Base-by-base conservation (phyloP, 2,113 vertebrate species). In the Syngnathoides biaculeatus region DNA sequence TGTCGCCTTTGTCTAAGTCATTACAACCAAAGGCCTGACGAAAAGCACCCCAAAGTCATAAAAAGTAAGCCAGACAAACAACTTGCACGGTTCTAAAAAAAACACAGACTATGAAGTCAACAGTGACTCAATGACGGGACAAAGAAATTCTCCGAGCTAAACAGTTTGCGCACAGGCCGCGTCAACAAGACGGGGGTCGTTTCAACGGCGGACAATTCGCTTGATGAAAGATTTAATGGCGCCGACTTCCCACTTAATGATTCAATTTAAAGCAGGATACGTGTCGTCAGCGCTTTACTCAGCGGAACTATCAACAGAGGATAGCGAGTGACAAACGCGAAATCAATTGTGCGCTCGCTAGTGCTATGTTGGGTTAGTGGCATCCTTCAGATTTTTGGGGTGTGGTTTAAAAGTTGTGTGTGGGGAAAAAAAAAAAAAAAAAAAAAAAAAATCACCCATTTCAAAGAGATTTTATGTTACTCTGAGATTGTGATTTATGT, bases 1-100 rank as follows among this genome's bases (percentile, higher is more conserved):
- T 26, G 17, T 66, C 53, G 73, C 63, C 20, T 24, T n/a, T 12
- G 38, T 47, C 43, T 35, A 50, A 61, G 68, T 58, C 26, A 48
- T 20, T 57, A n/a, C 7, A 17, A 38, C 6, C 3, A 60, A 59
- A 48, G 55, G 72, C 50, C 43, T 35, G 30, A 20, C 4, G 17
- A 30, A 74, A 70, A 17, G 30, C 19, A 40, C 9, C 38, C 22
- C 45, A 6, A 14, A 55, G 22, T 24, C 22, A n/a, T 52, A 59
- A 38, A 38, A 39, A 4, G 14, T 13, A 11, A 14, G 52, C 12
- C 52, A 12, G 5, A 26, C 22, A 26, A 55, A 55, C 11, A 19
- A n/a, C 11, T 26, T 26, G 52, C 52, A 48, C 45, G 14, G 22
- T 15, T 14, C 4, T 26, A 12, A 6, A 13, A 12, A 6, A 13